phyloP scores from a whole-genome alignment of 2,797 vertebrate genomes.

The Tiaroga cobitis region DNA sequence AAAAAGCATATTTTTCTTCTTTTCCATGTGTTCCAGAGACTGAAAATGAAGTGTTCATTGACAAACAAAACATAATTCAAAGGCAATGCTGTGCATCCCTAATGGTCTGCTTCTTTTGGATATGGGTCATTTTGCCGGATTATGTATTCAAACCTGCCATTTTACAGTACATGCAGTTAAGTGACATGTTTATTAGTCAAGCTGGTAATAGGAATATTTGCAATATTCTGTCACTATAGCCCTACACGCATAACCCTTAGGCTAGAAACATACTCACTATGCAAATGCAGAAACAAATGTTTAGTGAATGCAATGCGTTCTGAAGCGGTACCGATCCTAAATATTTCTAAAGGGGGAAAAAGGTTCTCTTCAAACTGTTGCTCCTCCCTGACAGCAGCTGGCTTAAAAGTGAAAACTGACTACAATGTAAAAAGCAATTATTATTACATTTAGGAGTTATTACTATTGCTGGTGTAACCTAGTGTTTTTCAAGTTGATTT shows the following conservation, averaged over 20 bases:
- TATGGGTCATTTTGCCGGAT: slow-evolving; percentile 1
- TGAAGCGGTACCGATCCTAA: not conserved
- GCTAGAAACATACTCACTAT: not conserved
- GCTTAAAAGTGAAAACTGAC: not conserved
- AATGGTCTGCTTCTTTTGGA: not conserved
- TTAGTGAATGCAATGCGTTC: not conserved
- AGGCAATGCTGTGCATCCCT: not conserved
- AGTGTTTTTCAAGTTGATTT: not conserved
- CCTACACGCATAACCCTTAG: not conserved
- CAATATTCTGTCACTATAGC: not conserved
- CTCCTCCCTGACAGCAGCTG: not conserved
- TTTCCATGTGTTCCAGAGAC: not conserved
- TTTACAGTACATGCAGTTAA: slow-evolving; percentile 4
- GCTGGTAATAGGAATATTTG: not conserved
- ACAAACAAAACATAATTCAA: slow-evolving; percentile 4
- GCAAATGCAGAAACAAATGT: not conserved
- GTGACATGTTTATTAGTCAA: slow-evolving; percentile 12
- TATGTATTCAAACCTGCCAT: not conserved
- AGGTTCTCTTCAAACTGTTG: not conserved
- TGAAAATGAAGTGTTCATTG: not conserved
- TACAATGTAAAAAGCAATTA: too few species aligned
- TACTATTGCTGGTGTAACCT: too few species aligned
- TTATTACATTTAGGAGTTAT: too few species aligned
- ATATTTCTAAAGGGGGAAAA: not conserved
- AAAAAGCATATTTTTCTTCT: not conserved